Percentiles rank a stretch among this genome's conserved stretches.
phyloP scores from a whole-genome alignment of 2,888 invertebrate species.

The Petrophora chlorosata region DNA sequence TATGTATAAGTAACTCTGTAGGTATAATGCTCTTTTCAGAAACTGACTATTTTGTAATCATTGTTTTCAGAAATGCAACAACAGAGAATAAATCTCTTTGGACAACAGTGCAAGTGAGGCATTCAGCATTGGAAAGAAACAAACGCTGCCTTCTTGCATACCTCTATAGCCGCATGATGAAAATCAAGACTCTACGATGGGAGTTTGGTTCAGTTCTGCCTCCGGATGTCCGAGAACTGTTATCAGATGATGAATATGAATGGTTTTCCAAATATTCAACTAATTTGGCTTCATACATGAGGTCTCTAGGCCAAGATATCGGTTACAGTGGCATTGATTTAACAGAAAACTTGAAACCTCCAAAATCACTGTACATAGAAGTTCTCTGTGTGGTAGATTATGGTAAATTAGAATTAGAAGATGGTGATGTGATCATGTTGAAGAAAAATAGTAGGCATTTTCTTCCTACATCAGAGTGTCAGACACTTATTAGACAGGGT shows the following conservation, averaged over 20 bases:
- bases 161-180: slow-evolving; percentile 90
- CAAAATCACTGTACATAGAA: slow-evolving; percentile 96
- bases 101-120: slow-evolving; percentile 92
- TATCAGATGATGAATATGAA: slow-evolving; percentile 91
- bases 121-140: slow-evolving; percentile 93
- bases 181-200: slow-evolving; percentile 95
- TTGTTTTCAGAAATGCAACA: slow-evolving; percentile 75
- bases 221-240: slow-evolving; percentile 89
- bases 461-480: slow-evolving; percentile 94
- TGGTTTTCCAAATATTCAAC: slow-evolving; percentile 96
- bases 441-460: slow-evolving; percentile 96
- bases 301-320: slow-evolving; percentile 90
- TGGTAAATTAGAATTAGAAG: slow-evolving; percentile 96
- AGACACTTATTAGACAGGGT: slow-evolving; percentile 95
- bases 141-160: slow-evolving; percentile 94
- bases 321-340: slow-evolving; percentile 91
- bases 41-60: neutral
- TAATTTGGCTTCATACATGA: slow-evolving; percentile 94
- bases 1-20: too few relatives aligned
- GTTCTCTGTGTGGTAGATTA: slow-evolving; percentile 95
- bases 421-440: slow-evolving; percentile 94
- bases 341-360: slow-evolving; percentile 94
- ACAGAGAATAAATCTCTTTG: slow-evolving; percentile 85
- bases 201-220: slow-evolving; percentile 97
- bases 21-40: too few relatives aligned